Evolutionary conservation across 2,888 invertebrate species (phyloP).

Genomic region (Girardia tigrina): DNA sequence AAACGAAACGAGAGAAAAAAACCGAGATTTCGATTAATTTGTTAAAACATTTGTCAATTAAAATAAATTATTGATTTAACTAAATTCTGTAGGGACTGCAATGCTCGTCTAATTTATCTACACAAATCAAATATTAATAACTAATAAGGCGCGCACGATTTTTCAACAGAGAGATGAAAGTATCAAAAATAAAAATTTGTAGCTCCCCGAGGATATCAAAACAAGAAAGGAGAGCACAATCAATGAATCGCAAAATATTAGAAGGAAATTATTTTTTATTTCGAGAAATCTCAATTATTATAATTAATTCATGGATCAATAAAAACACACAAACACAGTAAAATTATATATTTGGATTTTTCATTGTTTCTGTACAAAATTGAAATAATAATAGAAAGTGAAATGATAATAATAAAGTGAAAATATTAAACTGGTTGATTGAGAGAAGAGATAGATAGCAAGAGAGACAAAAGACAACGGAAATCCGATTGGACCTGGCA

Average conservation of each 20-base stretch:
- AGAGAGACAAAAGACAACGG: too few species aligned
- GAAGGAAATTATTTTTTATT: not conserved
- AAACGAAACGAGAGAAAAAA: too few species aligned
- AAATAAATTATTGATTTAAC: conserved; percentile 7
- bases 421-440: too few species aligned
- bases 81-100: not conserved
- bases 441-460: not conserved
- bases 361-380: not conserved
- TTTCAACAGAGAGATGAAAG: not conserved
- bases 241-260: not conserved
- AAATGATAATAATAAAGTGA: too few species aligned
- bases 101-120: not conserved
- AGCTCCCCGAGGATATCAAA: not conserved
- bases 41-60: conserved; percentile 4
- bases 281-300: not conserved
- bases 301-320: not conserved
- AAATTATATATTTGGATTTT: not conserved
- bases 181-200: not conserved
- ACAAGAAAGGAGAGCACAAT: not conserved
- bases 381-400: not conserved
- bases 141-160: not conserved
- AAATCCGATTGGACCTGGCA: too few species aligned
- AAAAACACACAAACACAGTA: not conserved
- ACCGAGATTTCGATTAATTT: conserved; percentile 1
- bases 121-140: conserved; percentile 16